Evolutionary conservation across 2,888 invertebrate species (phyloP).

Genomic region (Corbicula japonica): DNA sequence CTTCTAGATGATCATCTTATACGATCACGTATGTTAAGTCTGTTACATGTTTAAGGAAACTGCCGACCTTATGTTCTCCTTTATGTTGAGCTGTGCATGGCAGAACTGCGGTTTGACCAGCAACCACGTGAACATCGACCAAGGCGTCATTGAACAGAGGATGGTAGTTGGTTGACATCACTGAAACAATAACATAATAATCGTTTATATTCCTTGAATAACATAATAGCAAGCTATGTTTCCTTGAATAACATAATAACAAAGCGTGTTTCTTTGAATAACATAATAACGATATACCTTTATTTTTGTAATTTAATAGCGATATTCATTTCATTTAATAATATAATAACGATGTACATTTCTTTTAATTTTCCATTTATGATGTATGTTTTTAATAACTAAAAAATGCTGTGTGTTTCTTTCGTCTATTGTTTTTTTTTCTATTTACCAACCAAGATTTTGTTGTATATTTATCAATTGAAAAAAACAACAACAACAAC

Average conservation of each 20-base stretch:
- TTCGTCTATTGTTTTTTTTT: too few relatives aligned
- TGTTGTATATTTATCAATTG: too few relatives aligned
- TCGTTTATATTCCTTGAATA: too few relatives aligned
- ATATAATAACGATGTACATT: background rate
- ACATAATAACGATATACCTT: background rate
- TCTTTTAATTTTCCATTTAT: too few relatives aligned
- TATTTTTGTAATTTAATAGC: background rate
- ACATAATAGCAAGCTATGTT: too few relatives aligned
- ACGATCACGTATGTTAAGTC: background rate
- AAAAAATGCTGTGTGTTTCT: too few relatives aligned
- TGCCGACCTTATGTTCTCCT: conserved; percentile 51
- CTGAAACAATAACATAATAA: conserved; percentile 52
- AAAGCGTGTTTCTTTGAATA: background rate
- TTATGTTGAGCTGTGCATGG: conserved; percentile 57
- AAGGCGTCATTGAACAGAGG: conserved; percentile 52
- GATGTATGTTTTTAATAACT: too few relatives aligned
- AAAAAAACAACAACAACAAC: too few relatives aligned
- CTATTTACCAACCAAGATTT: too few relatives aligned
- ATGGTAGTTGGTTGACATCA: conserved; percentile 49
- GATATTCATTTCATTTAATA: background rate
- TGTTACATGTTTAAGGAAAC: background rate
- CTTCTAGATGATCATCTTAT: too few relatives aligned
- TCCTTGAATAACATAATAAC: background rate
- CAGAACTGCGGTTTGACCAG: conserved; percentile 52
- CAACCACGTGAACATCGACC: conserved; percentile 44